These are phyloP conservation scores for Furcula furcula DNA, from an alignment of 2,888 invertebrate genomes.

Conservation along the genomic window DNA sequence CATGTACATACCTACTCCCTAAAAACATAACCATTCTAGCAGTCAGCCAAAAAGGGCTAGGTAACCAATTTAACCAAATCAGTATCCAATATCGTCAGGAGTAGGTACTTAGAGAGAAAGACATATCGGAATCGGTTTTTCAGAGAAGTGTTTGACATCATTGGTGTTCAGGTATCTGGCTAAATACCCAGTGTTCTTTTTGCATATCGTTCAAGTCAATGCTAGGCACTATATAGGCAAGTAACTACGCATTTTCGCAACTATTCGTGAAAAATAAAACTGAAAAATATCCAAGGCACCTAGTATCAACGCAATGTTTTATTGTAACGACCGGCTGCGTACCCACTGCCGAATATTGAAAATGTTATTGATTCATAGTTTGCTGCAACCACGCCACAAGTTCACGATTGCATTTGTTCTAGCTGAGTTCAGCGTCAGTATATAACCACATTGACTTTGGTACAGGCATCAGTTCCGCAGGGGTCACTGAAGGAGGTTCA, in stretches of 20 bases:
- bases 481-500: conserved; percentile 43
- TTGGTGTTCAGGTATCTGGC: no score
- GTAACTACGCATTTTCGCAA: neutral
- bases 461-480: conserved; percentile 55
- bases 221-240: neutral
- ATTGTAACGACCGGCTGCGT: conserved; percentile 57
- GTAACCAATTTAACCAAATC: no score
- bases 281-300: conserved; percentile 16
- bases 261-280: neutral
- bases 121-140: no score
- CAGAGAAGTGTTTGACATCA: no score
- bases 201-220: no score
- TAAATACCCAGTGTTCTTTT: no score
- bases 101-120: no score
- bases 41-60: no score
- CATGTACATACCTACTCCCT: no score
- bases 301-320: conserved; percentile 50
- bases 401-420: conserved; percentile 68
- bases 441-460: conserved; percentile 63
- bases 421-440: conserved; percentile 57
- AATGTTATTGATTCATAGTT: conserved; percentile 76
- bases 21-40: no score
- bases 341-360: conserved; percentile 60
- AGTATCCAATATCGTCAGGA: no score
- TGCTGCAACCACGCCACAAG: conserved; percentile 64